Percentiles rank a stretch among this genome's conserved stretches.
Evolutionary conservation across 2,888 invertebrate genomes (phyloP).

Genomic region (Drosophila rellima): DNA sequence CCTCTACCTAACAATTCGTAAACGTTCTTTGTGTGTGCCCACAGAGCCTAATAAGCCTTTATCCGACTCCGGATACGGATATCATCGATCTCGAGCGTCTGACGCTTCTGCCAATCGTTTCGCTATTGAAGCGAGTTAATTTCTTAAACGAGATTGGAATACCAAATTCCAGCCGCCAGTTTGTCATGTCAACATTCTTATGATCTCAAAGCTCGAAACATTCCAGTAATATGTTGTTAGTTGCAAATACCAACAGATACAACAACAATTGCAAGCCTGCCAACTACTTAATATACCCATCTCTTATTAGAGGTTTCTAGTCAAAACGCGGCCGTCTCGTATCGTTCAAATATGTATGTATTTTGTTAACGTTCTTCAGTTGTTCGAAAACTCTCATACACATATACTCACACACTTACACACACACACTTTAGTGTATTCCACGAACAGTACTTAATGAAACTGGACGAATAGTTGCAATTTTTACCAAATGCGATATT

Average conservation of each 20-base stretch:
- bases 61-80: neutral
- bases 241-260: constrained; percentile 3
- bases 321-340: constrained; percentile 30
- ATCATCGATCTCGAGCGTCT: constrained; percentile 14
- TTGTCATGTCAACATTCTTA: constrained; percentile 51
- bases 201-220: constrained; percentile 57
- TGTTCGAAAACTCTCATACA: constrained; percentile 9
- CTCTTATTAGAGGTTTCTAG: constrained; percentile 26
- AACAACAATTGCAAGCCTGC: constrained; percentile 6
- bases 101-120: constrained; percentile 8
- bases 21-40: constrained; percentile 25
- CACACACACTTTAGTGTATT: constrained; percentile 26
- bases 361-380: constrained; percentile 17
- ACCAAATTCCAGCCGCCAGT: constrained; percentile 34
- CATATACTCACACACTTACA: neutral
- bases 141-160: constrained; percentile 2
- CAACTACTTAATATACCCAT: constrained; percentile 13
- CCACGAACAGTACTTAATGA: constrained; percentile 40
- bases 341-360: neutral
- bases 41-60: neutral
- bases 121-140: constrained; percentile 8
- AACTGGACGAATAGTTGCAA: constrained; percentile 46
- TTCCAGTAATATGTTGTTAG: constrained; percentile 22
- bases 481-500: constrained; percentile 73
- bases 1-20: constrained; percentile 16